Evolutionary conservation across 1,140 invertebrate species (phyloP).

Genomic region (Papilio glaucus): DNA sequence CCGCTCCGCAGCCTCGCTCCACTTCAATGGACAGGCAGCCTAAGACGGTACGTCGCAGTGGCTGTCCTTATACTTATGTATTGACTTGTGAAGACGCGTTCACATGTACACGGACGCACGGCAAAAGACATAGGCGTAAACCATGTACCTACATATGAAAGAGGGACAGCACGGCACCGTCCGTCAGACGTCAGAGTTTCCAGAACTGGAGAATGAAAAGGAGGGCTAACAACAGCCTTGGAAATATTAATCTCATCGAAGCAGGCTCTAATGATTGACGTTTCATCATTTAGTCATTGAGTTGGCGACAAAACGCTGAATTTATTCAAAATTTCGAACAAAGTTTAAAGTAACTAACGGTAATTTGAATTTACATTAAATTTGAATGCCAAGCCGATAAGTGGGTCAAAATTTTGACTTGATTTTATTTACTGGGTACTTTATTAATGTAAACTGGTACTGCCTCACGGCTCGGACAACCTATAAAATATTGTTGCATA

Average conservation of each 20-base stretch:
- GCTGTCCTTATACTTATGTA: too few relatives aligned
- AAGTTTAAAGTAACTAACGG: slow-evolving; percentile 6
- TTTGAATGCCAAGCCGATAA: slow-evolving; percentile 2
- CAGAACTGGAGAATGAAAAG: not conserved
- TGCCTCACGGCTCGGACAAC: too few relatives aligned
- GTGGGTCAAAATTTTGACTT: not conserved
- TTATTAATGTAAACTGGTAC: not conserved
- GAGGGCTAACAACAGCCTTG: not conserved
- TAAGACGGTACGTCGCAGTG: too few relatives aligned
- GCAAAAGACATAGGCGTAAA: too few relatives aligned
- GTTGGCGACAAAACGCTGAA: not conserved
- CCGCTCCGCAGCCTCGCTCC: too few relatives aligned
- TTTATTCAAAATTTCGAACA: not conserved
- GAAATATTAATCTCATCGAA: not conserved
- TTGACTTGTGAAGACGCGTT: too few relatives aligned
- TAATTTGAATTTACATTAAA: not conserved
- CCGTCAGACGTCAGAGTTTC: too few relatives aligned
- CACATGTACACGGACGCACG: too few relatives aligned
- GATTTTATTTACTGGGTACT: not conserved
- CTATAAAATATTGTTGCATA: too few relatives aligned
- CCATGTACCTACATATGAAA: too few relatives aligned
- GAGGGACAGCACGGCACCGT: too few relatives aligned
- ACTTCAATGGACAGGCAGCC: too few relatives aligned
- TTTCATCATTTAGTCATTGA: not conserved
- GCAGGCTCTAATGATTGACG: not conserved